Base-by-base conservation (phyloP, 2,113 vertebrate genomes). In the Pungitius pungitius region DNA sequence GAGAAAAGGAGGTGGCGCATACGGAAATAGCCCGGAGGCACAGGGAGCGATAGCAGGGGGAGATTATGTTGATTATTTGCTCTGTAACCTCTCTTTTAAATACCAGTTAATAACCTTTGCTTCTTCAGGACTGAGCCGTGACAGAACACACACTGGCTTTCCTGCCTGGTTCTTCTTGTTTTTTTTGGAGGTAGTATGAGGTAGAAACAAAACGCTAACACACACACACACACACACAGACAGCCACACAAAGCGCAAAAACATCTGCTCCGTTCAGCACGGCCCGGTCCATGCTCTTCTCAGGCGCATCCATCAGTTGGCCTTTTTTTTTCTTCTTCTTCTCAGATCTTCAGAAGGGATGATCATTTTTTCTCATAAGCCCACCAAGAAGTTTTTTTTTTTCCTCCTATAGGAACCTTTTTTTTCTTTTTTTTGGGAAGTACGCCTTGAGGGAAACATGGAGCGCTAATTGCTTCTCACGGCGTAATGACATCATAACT, bases 11-110 rank as follows among this genome's bases (percentile, higher is more conserved):
- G 68, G 54, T 77, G 68, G 51, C 17, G 56, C 64, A 65, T 75
- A 76, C 70, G 75, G 43, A 83, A 78, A 90, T 80, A 91, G 86
- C 80, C n/a, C 26, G 15, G 56, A 72, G 64, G 64, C 57, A 65
- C 63, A 77, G 64, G 67, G 33, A 82, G 57, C 81, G 85, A 87
- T 87, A 67, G 69, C n/a, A 11, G 54, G 83, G 69, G 77, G 66
- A 78, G 82, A 90, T 90, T 80, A 89, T 78, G 69, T 81, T 66
- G 84, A 87, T 86, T 83, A 82, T 75, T 71, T 88, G 77, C 81
- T 73, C 60, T 64, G 59, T 78, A 66, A 30, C 55, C 73, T 82
- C 69, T 85, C 74, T 87, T 90, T 88, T 83, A 89, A 89, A 85
- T 76, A 84, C 37, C 60, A 86, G 82, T 92, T 78, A 88, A 83